Evolutionary conservation across 1,140 invertebrate genomes (phyloP), one percentile per base, ranked within the genome.

Genomic region (Drosophila fuyamai): DNA sequence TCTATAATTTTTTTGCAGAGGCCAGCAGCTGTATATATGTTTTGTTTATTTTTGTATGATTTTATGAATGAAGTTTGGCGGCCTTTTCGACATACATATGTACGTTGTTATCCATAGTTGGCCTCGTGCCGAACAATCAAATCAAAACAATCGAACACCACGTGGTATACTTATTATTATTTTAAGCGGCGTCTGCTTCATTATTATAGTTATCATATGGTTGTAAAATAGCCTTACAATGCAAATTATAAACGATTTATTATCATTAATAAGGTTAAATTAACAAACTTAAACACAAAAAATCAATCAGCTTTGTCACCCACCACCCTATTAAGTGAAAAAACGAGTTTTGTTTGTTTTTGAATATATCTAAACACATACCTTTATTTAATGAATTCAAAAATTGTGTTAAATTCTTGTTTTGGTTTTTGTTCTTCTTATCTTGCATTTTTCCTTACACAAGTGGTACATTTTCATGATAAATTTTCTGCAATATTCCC

Each of bases 341-440:
- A 35, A 27, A 18, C 67, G 18, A 9, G 12, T 47, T 5, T 9
- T 5, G n/a, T 66, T 89, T 80, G 72, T 88, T 88, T 78, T 78
- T 88, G 76, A 88, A 89, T 89, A 89, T 89, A 89, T 89, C 84
- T 89, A 89, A 89, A 89, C 84, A 89, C 84, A 89, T 89, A 89
- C 85, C 85, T 89, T 89, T 89, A 90, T 89, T 88, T 89, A 89
- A 89, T 89, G 85, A 89, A 89, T 89, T 89, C 84, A 89, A 89
- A 89, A 89, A 89, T 89, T 89, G 84, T 90, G 84, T 89, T 88
- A 80, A 88, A 88, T 89, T 88, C 84, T 89, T 75, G 78, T 79
- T 82, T 79, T 71, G 66, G 50, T 77, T 77, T 74, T 27, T 78
- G 36, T 74, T 75, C 38, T 77, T 65, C 46, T 67, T 66, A 58